These are phyloP conservation scores for Tachycineta bicolor DNA, from an alignment of 2,113 vertebrate species.

Conservation along the genomic window DNA sequence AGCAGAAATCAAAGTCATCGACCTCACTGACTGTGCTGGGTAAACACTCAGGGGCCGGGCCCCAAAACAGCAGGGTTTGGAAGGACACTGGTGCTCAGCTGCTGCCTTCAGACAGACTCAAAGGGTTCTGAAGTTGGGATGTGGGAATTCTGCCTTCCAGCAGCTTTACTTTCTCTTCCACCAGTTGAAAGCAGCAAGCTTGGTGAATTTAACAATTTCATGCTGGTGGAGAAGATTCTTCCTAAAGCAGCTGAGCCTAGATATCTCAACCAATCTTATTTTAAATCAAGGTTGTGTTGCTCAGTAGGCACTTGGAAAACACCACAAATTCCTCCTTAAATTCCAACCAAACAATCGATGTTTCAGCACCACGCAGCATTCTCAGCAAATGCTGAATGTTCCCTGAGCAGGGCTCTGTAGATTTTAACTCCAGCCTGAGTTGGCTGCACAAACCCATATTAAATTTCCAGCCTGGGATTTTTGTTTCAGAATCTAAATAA, in stretches of 20 bases:
- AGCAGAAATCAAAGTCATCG: neutral
- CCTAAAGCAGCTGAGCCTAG: neutral
- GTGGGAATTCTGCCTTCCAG: neutral
- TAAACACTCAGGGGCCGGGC: fast-evolving
- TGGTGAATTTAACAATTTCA: neutral
- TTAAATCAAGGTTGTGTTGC: neutral
- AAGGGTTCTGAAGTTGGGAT: neutral
- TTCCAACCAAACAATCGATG: neutral
- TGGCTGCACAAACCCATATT: neutral
- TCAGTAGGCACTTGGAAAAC: neutral
- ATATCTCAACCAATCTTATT: neutral
- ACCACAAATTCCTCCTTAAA: neutral
- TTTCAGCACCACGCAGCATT: neutral
- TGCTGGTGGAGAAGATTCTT: fast-evolving
- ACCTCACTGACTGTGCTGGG: neutral
- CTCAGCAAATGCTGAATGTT: neutral
- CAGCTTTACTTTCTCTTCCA: neutral
- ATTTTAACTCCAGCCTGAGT: neutral
- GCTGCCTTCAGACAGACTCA: neutral
- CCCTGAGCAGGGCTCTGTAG: neutral
- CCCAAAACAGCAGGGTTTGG: neutral
- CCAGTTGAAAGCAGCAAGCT: neutral
- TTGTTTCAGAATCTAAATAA: neutral
- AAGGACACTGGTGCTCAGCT: neutral
- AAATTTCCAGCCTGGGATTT: neutral